Evolutionary conservation across 2,797 vertebrate species (phyloP), one percentile per base, ranked within the genome.

Genomic region (Tapirus indicus): DNA sequence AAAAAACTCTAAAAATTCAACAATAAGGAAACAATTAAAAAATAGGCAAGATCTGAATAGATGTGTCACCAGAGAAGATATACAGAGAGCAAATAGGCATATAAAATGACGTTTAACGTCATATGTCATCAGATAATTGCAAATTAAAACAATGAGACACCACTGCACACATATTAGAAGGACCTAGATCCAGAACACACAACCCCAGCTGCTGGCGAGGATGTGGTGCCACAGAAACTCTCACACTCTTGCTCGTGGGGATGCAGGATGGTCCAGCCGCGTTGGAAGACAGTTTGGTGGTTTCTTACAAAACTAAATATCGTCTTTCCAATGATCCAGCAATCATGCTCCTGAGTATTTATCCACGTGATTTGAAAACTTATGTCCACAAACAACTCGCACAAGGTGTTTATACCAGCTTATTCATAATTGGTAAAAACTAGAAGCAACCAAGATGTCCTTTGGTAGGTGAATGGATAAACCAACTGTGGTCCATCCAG

Each of bases 161-260:
- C 13, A 0, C 17, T 10, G 3, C 62, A 4, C 6, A 0, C 29
- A 29, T 5, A 0, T 6, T 8, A 10, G 58, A 9, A 16, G 0
- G 38, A 29, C 66, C 1, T 0, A 1, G 29, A 21, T 6, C 32
- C 18, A 0, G 18, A 52, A 20, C 74, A 27, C 2, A n/a, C 18
- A 1, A 4, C 5, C 10, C 10, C 16, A 9, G 2, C 0, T 2
- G 27, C n/a, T 4, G 54, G 32, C 0, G 0, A 18, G 41, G 29
- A 44, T 5, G 3, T 1, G 3, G 47, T 11, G 49, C 49, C 13
- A 1, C 13, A 13, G 52, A 52, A 62, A 25, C 20, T 7, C 47
- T 21, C 18, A 47, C 11, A 5, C 16, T 2, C 6, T 14, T 14
- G 23, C 71, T 9, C 7, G 49, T 52, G 49, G 27, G 72, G 29